Base-by-base conservation (phyloP, 2,113 vertebrate genomes). In the Blennius ocellaris region DNA sequence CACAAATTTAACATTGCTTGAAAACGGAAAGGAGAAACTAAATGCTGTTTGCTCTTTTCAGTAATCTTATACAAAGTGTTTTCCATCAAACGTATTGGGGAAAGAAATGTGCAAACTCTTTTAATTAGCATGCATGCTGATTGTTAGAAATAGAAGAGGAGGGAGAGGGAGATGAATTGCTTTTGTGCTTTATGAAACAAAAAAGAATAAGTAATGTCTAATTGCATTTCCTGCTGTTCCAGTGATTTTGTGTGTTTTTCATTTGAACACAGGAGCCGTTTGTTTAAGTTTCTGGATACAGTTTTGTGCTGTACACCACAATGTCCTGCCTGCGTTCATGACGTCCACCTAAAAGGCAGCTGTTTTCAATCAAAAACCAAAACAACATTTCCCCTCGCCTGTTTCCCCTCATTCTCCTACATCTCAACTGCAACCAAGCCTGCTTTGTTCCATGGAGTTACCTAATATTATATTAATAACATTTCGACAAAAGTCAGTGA, bases 401-500 rank as follows among this genome's bases (percentile, higher is more conserved):
- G 41, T 63, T 17, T 74, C 47, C 89, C 83, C 93, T 92, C 90
- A 91, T 80, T 88, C 86, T 87, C 11, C 3, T 2, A 50, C 51
- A 73, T 52, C 61, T 76, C 59, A n/a, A 70, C 59, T 69, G 66
- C 15, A 80, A 76, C 69, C 63, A 49, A 50, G 55, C 86, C 57
- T 92, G 69, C 80, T 86, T 88, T 57, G 66, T 63, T 72, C 69
- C 83, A 47, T 56, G 53, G 52, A 9, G n/a, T 55, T 60, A 11
- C 74, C 69, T 60, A 71, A 84, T 84, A 83, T 81, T 76, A 81
- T 82, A 83, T 84, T 74, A 60, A 92, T 90, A 92, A 93, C 39
- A 62, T 71, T 88, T 89, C 91, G 85, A 81, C 94, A 91, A 92
- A 92, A 93, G 91, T 89, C 93, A 93, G 90, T 90, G 93, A 94